Conservation (phyloP, 2,888 invertebrate genomes). For the Drosophila meridiana region DNA sequence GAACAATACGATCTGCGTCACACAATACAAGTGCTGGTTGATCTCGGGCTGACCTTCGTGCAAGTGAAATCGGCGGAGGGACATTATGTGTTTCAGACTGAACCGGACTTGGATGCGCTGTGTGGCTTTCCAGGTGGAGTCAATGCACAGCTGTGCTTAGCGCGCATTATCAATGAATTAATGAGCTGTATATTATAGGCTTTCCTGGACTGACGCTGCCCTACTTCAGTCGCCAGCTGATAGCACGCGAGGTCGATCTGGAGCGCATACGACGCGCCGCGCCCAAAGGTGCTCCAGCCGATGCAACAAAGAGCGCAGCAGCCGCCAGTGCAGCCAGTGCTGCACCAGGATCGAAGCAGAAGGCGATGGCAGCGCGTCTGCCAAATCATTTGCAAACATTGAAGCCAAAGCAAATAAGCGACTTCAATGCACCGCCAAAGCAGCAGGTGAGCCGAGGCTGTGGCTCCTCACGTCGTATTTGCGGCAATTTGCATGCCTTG, state of each 20-base stretch:
- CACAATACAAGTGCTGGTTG: slow-evolving; percentile 93
- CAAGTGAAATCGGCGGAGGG: slow-evolving; percentile 93
- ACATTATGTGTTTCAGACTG: slow-evolving; percentile 89
- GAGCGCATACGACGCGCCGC: slow-evolving; percentile 89
- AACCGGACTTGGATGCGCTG: slow-evolving; percentile 91
- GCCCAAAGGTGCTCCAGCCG: slow-evolving; percentile 69
- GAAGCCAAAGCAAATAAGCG: slow-evolving; percentile 86
- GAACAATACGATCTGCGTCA: slow-evolving; percentile 87
- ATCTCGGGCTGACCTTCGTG: slow-evolving; percentile 93
- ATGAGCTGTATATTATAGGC: slow-evolving; percentile 51
- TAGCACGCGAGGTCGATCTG: slow-evolving; percentile 92
- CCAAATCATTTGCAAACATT: slow-evolving; percentile 91
- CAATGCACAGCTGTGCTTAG: background rate
- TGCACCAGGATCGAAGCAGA: slow-evolving; percentile 44
- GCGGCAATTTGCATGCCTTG: slow-evolving; percentile 72
- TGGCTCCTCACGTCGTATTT: slow-evolving; percentile 34
- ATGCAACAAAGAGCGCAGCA: slow-evolving; percentile 10
- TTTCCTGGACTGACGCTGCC: slow-evolving; percentile 85
- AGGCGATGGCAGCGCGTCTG: slow-evolving; percentile 75
- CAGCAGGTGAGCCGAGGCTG: slow-evolving; percentile 72
- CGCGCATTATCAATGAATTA: slow-evolving; percentile 10
- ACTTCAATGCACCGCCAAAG: slow-evolving; percentile 80
- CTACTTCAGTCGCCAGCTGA: slow-evolving; percentile 91
- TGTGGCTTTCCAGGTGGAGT: slow-evolving; percentile 81
- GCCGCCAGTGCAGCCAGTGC: background rate